phyloP scores from a whole-genome alignment of 2,888 invertebrate genomes.

The Notodonta ziczac region DNA sequence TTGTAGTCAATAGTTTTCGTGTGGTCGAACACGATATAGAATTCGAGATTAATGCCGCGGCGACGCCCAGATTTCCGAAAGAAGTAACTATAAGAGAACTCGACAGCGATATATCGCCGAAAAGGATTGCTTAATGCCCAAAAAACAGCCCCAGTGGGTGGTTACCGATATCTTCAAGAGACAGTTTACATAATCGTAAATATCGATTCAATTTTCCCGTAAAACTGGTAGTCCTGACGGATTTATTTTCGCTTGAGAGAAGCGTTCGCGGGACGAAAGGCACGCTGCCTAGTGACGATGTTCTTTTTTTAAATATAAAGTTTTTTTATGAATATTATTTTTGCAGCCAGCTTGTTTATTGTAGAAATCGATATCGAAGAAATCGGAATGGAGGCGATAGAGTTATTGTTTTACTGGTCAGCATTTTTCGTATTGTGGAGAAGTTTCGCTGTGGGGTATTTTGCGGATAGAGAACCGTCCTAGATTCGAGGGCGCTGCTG shows the following conservation, averaged over 20 bases:
- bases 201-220: constrained; percentile 33
- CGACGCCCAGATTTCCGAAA: constrained; percentile 45
- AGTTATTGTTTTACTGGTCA: too few relatives aligned
- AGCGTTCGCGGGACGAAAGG: constrained; percentile 6
- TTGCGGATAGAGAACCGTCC: too few relatives aligned
- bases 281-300: constrained; percentile 24
- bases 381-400: constrained; percentile 12
- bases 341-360: constrained; percentile 29
- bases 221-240: constrained; percentile 36
- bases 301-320: constrained; percentile 37
- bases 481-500: too few relatives aligned
- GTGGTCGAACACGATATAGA: not conserved
- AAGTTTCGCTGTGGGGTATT: too few relatives aligned
- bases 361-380: constrained; percentile 20
- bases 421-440: too few relatives aligned
- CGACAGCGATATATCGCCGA: constrained; percentile 54
- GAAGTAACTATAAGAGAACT: constrained; percentile 37
- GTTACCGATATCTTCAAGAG: constrained; percentile 37
- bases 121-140: constrained; percentile 44
- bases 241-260: constrained; percentile 29
- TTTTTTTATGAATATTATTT: constrained; percentile 29
- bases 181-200: constrained; percentile 34
- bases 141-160: constrained; percentile 52
- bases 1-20: not conserved
- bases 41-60: constrained; percentile 41